Evolutionary conservation across 1,140 invertebrate genomes (phyloP).

Genomic region (Paraescarpia echinospica): DNA sequence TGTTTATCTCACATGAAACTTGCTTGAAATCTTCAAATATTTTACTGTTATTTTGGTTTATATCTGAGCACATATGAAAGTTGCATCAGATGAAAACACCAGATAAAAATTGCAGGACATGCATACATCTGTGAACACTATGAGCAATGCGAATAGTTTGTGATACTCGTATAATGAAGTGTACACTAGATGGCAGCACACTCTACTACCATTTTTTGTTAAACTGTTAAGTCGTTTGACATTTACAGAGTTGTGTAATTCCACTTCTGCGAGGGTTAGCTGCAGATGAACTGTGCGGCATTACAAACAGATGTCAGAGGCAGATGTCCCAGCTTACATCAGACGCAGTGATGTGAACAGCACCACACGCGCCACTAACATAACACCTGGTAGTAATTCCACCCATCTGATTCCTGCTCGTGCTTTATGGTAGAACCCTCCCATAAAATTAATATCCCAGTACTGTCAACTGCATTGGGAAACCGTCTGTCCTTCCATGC

Average conservation of each 20-base stretch:
- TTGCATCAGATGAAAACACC: too few relatives aligned
- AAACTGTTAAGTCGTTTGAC: not conserved
- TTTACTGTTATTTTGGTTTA: too few relatives aligned
- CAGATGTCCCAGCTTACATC: not conserved
- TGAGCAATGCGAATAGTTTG: not conserved
- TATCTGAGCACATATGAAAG: too few relatives aligned
- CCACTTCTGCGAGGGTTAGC: not conserved
- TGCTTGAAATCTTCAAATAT: too few relatives aligned
- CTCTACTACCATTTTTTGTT: not conserved
- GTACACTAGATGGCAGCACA: not conserved
- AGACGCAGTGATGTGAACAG: not conserved
- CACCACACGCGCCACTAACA: not conserved
- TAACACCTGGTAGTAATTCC: not conserved
- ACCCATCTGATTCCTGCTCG: not conserved
- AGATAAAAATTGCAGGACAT: too few relatives aligned
- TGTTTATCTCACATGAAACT: too few relatives aligned
- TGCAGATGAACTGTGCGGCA: not conserved
- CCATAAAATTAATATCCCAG: not conserved
- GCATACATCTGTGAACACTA: too few relatives aligned
- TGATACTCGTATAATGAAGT: not conserved
- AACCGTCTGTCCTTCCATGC: not conserved
- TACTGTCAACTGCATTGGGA: not conserved
- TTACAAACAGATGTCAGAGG: not conserved
- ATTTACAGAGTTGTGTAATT: not conserved
- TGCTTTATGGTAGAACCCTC: not conserved